These are phyloP conservation scores for Tetramorium parvispinum DNA, from an alignment of 1,140 invertebrate species.

Conservation along the genomic window DNA sequence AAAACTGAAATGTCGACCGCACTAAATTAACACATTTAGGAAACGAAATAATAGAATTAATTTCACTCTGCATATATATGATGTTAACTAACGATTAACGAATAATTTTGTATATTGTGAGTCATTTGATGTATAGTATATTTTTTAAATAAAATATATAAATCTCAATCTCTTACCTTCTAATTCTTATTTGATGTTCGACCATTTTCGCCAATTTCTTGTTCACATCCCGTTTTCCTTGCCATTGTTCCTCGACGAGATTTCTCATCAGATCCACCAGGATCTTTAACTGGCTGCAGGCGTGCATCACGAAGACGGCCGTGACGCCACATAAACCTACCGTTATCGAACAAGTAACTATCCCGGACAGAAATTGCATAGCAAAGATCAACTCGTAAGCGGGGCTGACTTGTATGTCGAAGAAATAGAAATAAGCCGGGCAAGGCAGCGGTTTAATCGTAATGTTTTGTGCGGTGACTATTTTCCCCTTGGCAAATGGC, in stretches of 20 bases:
- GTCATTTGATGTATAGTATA: background rate
- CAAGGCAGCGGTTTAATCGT: constrained; percentile 64
- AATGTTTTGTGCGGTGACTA: constrained; percentile 42
- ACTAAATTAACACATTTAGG: background rate
- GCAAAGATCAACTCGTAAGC: constrained; percentile 25
- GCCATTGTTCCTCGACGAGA: background rate
- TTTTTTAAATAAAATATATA: background rate
- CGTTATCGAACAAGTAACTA: constrained; percentile 24
- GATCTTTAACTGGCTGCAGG: constrained; percentile 31
- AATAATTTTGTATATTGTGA: background rate
- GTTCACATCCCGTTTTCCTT: constrained; percentile 26
- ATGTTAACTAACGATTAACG: background rate
- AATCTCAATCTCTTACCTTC: background rate
- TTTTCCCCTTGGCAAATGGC: constrained; percentile 59
- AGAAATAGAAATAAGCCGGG: constrained; percentile 64
- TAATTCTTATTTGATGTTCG: constrained; percentile 69
- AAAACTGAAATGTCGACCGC: constrained; percentile 66
- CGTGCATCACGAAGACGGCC: constrained; percentile 35
- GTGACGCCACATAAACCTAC: background rate
- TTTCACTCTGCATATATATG: background rate
- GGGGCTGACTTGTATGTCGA: constrained; percentile 30
- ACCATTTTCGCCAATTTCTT: constrained; percentile 70
- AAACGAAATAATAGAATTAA: constrained; percentile 4
- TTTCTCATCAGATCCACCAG: constrained; percentile 16
- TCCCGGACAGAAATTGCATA: constrained; percentile 8